Base-by-base conservation (phyloP, 2,888 invertebrate species). In the Helobdella robusta region DNA sequence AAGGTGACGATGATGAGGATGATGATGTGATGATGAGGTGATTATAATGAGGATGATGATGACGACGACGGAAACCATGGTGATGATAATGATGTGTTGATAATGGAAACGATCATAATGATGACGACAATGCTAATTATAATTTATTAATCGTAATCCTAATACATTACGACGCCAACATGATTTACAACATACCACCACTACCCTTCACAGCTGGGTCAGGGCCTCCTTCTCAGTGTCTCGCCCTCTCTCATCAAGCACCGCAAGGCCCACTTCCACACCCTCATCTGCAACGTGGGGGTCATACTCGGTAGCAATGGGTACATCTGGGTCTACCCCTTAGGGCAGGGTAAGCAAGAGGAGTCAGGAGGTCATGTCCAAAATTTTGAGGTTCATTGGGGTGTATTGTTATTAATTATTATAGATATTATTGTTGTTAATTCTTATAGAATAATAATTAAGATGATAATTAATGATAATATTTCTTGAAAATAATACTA, bases 291-390 rank as follows among this genome's bases (percentile, higher is more conserved):
- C 77, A 95, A 95, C 0, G 89, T 89, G 0, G 89, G 89, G 67
- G 82, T 97, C 28, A 93, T 98, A 67, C 84, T 98, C 30, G 97
- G 97, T 6, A 93, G 92, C 77, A 95, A 97, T 79, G 98, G 98
- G 0, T 92, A 87, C 74, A 86, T 98, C 69, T 98, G 94, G 93
- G 87, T 97, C 66, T 87, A 87, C 66, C 88, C 91, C 0, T 79
- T 79, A 20, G 81, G 83, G 5, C 82, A 83, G 54, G 84, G 85
- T 62, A 85, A 85, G 34, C 72, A 74, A 0, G 76, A 75, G 46
- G 73, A 75, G 56, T 76, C 78, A 2, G 81, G 80, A 23, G 89
- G 89, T 23, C 90, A 89, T 75, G 84, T 86, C 0, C 87, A 89
- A 74, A 87, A 89, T 80, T 80, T 89, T 59, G 84, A 85, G 72